Percentiles rank a stretch among this genome's conserved stretches.
Conservation (phyloP, 2,888 invertebrate genomes). For the Campaea margaritaria region DNA sequence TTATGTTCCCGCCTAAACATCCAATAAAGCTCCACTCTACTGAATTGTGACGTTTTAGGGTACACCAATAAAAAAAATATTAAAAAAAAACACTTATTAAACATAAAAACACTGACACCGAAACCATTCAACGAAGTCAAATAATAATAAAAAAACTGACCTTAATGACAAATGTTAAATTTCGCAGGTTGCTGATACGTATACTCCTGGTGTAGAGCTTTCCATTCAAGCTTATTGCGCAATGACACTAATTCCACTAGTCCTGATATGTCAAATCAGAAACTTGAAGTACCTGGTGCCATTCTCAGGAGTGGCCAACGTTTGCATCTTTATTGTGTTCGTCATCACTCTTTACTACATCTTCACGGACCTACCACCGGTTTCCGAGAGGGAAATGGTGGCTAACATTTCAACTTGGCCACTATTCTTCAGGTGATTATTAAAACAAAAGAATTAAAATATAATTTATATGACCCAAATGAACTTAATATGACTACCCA, state of each 20-base stretch:
- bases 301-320: conserved; percentile 94
- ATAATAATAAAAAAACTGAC: no score
- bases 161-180: no score
- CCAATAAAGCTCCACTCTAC: no score
- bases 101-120: no score
- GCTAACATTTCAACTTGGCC: conserved; percentile 88
- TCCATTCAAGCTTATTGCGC: conserved; percentile 88
- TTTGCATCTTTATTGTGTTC: conserved; percentile 91
- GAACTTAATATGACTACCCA: no score
- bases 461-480: not conserved
- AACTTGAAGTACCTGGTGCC: conserved; percentile 94
- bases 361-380: conserved; percentile 82
- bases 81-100: no score
- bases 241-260: conserved; percentile 87
- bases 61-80: no score
- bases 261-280: conserved; percentile 89
- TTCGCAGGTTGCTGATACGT: conserved; percentile 80
- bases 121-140: no score
- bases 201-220: conserved; percentile 71
- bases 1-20: no score
- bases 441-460: no score
- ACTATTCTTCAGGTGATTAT: conserved; percentile 89
- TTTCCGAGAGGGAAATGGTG: conserved; percentile 73
- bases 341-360: conserved; percentile 93
- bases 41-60: no score